Conservation (phyloP, 2,888 invertebrate species). For the Octonoba sinensis region DNA sequence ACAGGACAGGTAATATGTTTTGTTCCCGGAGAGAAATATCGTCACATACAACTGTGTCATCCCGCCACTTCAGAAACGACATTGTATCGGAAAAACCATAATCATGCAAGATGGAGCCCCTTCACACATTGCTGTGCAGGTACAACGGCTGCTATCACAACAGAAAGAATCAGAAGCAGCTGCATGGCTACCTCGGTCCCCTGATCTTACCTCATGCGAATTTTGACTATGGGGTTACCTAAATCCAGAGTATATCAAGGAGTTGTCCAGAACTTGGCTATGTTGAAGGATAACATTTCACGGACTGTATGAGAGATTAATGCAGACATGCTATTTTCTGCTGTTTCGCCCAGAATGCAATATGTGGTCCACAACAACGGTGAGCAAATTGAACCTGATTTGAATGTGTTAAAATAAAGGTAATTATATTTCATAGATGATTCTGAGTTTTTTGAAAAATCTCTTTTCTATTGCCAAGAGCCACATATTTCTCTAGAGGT, state of each 20-base stretch:
- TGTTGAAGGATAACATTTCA: slow-evolving; percentile 13
- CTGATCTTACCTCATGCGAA: slow-evolving; percentile 8
- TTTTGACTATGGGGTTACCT: slow-evolving; percentile 20
- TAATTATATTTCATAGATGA: neutral
- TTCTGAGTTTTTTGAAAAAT: neutral
- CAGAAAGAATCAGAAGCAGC: slow-evolving; percentile 11
- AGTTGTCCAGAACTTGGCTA: slow-evolving; percentile 1
- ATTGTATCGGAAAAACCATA: slow-evolving; percentile 9
- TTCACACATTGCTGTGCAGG: slow-evolving; percentile 26
- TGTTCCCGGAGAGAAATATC: slow-evolving; percentile 18
- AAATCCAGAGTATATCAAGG: slow-evolving; percentile 2
- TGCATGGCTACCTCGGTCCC: slow-evolving; percentile 26
- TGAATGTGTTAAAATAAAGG: slow-evolving; percentile 3
- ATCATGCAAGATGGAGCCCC: slow-evolving; percentile 27
- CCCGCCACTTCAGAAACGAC: slow-evolving; percentile 9
- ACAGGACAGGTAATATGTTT: slow-evolving; percentile 14
- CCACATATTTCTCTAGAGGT: neutral
- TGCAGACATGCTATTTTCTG: neutral
- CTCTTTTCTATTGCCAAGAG: neutral
- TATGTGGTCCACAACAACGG: neutral
- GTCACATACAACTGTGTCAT: slow-evolving; percentile 14
- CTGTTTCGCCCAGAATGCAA: slow-evolving; percentile 17
- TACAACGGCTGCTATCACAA: slow-evolving; percentile 21
- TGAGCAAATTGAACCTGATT: slow-evolving; percentile 6
- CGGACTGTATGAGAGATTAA: slow-evolving; percentile 6